Conservation (phyloP, 2,888 invertebrate species). For the Eurois occulta region DNA sequence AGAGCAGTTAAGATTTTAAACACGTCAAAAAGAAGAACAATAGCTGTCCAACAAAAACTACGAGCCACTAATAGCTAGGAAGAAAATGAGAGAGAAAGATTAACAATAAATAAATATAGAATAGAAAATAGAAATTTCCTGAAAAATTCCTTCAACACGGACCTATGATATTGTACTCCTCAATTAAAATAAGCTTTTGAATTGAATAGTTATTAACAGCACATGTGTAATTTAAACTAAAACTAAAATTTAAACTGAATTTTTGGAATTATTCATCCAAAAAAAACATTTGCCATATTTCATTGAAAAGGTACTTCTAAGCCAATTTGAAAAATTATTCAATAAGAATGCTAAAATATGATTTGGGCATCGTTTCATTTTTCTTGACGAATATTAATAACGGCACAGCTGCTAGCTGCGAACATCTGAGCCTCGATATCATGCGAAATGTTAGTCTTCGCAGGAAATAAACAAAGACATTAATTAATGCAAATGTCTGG, state of each 20-base stretch:
- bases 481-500: constrained; percentile 44
- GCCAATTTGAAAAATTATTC: constrained; percentile 54
- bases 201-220: not conserved
- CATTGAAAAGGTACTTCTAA: constrained; percentile 20
- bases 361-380: constrained; percentile 39
- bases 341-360: constrained; percentile 52
- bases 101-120: not conserved
- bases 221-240: not conserved
- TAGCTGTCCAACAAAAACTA: not conserved
- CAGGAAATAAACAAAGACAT: constrained; percentile 45
- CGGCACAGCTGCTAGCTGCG: constrained; percentile 49
- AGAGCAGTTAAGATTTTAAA: no score
- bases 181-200: not conserved
- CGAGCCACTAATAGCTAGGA: not conserved
- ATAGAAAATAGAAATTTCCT: not conserved
- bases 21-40: not conserved
- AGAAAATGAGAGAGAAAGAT: not conserved
- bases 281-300: not conserved
- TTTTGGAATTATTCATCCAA: not conserved
- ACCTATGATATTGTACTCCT: not conserved
- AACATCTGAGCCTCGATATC: constrained; percentile 32
- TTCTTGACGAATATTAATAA: constrained; percentile 53
- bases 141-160: not conserved
- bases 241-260: not conserved
- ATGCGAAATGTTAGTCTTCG: constrained; percentile 22